Base-by-base conservation (phyloP, 2,113 vertebrate genomes). In the Octodon degus region DNA sequence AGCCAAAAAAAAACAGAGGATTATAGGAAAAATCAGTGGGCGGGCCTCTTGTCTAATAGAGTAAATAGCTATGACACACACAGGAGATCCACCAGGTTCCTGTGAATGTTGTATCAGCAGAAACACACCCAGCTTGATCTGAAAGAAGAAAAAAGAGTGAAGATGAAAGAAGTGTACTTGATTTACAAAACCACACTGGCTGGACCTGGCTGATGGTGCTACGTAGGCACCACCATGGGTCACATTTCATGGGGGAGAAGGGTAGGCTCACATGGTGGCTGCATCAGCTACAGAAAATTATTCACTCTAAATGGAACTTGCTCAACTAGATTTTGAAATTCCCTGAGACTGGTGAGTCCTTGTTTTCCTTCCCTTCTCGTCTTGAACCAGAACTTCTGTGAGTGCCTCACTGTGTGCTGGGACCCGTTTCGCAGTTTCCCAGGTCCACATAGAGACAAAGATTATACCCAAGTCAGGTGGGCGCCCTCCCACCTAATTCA, bases 241-340 rank as follows among this genome's bases (percentile, higher is more conserved):
- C 77, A 24, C 4, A n/a, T 32, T 84, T 85, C 68, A 20, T 9
- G 24, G 40, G 13, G 20, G 1, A 2, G 0, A 24, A 12, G 24
- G 7, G 2, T 4, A 19, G n/a, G 62, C 43, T 40, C 74, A 7
- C 14, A 12, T 1, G 3, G 55, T 30, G 8, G 6, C 10, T 13
- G 0, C 17, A 22, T 8, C 20, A 85, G 53, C 6, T 27, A 22
- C n/a, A 22, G 53, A 72, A 53, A 89, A 68, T 20, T 62, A 50
- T 76, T 19, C 40, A 91, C 76, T 62, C 55, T 80, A 77, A 40
- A n/a, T 43, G 22, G 65, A 88, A 60, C 34, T 50, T 55, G 13
- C 30, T 37, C 47, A 81, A 17, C 7, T 84, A 53, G 24, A 86
- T 16, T 93, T 81, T 30, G 5, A 55, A 79, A 70, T 25, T 70